Percentiles rank a stretch among this genome's conserved stretches.
These are phyloP conservation scores for Carapus acus DNA, from an alignment of 2,797 vertebrate genomes.

Conservation along the genomic window DNA sequence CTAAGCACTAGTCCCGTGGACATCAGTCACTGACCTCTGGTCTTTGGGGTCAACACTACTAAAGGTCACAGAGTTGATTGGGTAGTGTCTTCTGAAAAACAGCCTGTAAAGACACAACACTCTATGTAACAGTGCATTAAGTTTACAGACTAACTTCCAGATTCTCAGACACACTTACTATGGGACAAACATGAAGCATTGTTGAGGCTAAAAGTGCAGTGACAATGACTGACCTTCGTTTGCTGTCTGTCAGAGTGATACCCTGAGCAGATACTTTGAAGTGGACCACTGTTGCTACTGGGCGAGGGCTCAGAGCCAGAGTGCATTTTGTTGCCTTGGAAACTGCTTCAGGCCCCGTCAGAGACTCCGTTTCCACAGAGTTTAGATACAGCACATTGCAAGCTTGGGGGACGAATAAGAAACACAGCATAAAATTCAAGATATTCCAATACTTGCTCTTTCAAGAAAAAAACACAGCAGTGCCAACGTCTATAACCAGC, in stretches of 20 bases:
- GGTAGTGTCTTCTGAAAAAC: slow-evolving; percentile 92
- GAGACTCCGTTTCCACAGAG: slow-evolving; percentile 87
- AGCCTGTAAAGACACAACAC: slow-evolving; percentile 68
- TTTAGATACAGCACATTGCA: slow-evolving; percentile 90
- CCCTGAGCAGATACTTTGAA: slow-evolving; percentile 91
- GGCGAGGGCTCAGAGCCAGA: slow-evolving; percentile 72
- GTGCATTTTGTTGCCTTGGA: slow-evolving; percentile 82
- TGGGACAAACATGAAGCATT: neutral
- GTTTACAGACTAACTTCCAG: too few species aligned
- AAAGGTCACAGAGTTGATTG: slow-evolving; percentile 85
- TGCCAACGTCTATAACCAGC: slow-evolving; percentile 11
- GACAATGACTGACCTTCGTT: slow-evolving; percentile 75
- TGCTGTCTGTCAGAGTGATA: slow-evolving; percentile 87
- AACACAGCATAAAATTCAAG: slow-evolving; percentile 12
- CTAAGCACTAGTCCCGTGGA: neutral
- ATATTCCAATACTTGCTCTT: too few species aligned
- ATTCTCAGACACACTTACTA: neutral
- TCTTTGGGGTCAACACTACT: slow-evolving; percentile 86
- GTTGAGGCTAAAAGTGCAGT: neutral
- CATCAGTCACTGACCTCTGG: slow-evolving; percentile 72
- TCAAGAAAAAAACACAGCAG: too few species aligned
- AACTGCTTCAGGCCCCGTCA: slow-evolving; percentile 87
- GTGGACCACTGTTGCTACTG: slow-evolving; percentile 79
- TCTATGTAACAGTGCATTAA: neutral
- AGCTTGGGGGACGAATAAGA: slow-evolving; percentile 67